Evolutionary conservation across 2,113 vertebrate genomes (phyloP).

Genomic region (Gorsachius goisagi): DNA sequence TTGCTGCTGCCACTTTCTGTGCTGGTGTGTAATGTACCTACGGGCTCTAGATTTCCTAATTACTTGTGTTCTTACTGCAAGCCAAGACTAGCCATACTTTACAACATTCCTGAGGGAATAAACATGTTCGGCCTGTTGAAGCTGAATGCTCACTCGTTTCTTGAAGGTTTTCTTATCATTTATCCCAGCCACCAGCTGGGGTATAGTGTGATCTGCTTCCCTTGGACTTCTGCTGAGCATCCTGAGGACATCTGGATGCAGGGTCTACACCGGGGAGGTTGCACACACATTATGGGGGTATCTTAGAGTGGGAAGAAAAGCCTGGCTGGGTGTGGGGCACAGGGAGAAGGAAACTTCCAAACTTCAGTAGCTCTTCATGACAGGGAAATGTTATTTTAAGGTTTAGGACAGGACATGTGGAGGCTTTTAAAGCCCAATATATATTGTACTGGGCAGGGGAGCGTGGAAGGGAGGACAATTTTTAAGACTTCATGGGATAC

Average conservation of each 20-base stretch:
- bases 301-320: neutral
- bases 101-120: neutral
- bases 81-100: slow-evolving; percentile 9
- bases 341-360: neutral
- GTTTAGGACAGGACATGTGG: neutral
- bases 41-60: neutral
- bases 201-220: neutral
- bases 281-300: neutral
- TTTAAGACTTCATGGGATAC: neutral
- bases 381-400: neutral
- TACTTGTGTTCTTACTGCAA: slow-evolving; percentile 5
- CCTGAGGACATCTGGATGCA: neutral
- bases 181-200: neutral
- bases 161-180: neutral
- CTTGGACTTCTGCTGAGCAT: neutral
- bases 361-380: neutral
- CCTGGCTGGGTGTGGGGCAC: neutral
- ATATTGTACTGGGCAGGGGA: neutral
- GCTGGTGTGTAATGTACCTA: neutral
- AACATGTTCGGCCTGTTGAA: neutral
- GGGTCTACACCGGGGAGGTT: neutral
- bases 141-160: neutral
- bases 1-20: slow-evolving; percentile 18
- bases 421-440: neutral
- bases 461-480: neutral